Base-by-base conservation (phyloP, 1,140 invertebrate species). In the Sitobion miscanthi region DNA sequence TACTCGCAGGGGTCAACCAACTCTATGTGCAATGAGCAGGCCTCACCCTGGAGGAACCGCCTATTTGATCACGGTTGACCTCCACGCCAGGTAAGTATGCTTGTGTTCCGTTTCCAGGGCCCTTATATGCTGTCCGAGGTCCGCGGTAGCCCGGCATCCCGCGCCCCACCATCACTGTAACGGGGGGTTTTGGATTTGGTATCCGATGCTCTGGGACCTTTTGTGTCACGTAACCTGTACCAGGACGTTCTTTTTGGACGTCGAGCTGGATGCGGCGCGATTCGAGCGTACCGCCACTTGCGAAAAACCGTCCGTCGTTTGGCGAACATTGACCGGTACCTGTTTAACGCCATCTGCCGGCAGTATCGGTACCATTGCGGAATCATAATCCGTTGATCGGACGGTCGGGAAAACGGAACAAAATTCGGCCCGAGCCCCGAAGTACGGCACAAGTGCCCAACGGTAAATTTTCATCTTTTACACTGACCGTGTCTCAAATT, bases 1-100 rank as follows among this genome's bases (percentile, higher is more conserved):
- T 96, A 96, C 96, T 97, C 96, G 96, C 96, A 96, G 96, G 96
- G 96, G 96, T 97, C 96, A 97, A 95, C 96, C 95, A 95, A 95
- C 95, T 96, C 96, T 95, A 94, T 96, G 96, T 97, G 97, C 96
- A 97, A 97, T 97, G 97, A 96, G 95, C 96, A 95, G 96, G 96
- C 96, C 96, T 97, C 96, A 94, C 95, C 96, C 96, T 96, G 96
- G 96, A 96, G 96, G 96, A 96, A 96, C 96, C 96, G 95, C 96
- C 96, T 97, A 96, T 90, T 85, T 96, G 96, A 97, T 96, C 96
- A 96, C 95, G 96, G 96, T 96, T 95, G 93, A 93, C 95, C 96
- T 96, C 96, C 96, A 96, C 95, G 96, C 96, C 96, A 96, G 96
- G 96, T 96, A 96, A 96, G 96, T 96, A 96, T 96, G 95, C 86